Evolutionary conservation across 1,140 invertebrate species (phyloP), one percentile per base, ranked within the genome.

Genomic region (Potamilus streckersoni): DNA sequence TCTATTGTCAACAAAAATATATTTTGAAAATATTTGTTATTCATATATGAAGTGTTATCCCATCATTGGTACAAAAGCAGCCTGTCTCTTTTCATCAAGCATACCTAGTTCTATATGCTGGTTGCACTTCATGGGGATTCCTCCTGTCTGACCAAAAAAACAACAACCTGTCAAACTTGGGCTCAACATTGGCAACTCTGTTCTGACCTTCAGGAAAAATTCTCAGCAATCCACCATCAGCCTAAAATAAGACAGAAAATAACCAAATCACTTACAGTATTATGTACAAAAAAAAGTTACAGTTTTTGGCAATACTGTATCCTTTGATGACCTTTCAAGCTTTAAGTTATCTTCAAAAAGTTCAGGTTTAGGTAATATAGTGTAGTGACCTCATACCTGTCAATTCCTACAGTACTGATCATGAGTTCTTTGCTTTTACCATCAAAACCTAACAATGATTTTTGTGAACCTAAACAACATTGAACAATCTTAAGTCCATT

Each of bases 101-200:
- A 57, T 74, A 93, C 92, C 92, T 89, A n/a, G 95, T 96, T 83
- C 93, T 92, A 87, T 92, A 95, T 2, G 97, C 94, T 15, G 97
- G 96, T 88, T 96, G 94, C 0, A 99, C 97, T 92, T 98, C 97
- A 88, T 98, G 97, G 0, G 97, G 97, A 92, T 98, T 98, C 79
- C 97, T 92, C 79, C 95, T 91, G 86, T 98, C 97, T 5, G 97
- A 98, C 97, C 97, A 99, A 90, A 98, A 99, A 88, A 98, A 98
- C 72, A 98, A 90, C 85, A 98, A 93, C 68, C 97, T 91, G 89
- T 98, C 97, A 89, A 98, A 98, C 60, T 95, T 90, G 0, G 97
- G 97, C 85, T 96, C 96, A 79, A 99, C 97, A 85, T 97, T 93
- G 0, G 97, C 96, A 14, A 97, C 95, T 85, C 94, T 92, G 80